Base-by-base conservation (phyloP, 1,140 invertebrate species). In the Anastatus disparis region DNA sequence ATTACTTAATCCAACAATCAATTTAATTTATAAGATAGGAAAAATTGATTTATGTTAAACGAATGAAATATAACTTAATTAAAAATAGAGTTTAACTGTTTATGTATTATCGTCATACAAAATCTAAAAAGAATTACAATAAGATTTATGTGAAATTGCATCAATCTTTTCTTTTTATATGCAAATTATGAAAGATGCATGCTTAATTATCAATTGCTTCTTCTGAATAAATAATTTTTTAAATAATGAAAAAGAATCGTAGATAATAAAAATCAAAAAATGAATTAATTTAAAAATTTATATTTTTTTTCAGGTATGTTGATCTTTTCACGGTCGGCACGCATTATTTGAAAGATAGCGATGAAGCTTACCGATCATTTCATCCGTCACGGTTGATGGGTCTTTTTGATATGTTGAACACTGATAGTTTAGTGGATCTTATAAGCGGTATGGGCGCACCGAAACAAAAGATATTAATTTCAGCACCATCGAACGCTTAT, bases 321-420 rank as follows among this genome's bases (percentile, higher is more conserved):
- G 89, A 93, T 75, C 77, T 90, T 17, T 92, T 93, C 81, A 88
- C 90, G 44, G 77, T 93, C n/a, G 85, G 91, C 35, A 93, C 91
- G 10, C 88, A 93, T 70, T 91, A 91, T 46, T 78, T 94, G 76
- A 89, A 89, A 0, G 85, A 89, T 48, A 86, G 88, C 50, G 88
- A 89, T 64, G 90, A 90, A 74, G 84, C 75, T 7, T 84, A 82
- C 66, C 78, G 88, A 71, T 91, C 92, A 1, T 93, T 91, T 78
- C 93, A 94, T 81, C 92, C 92, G 0, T 92, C 92, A 75, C 83
- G 92, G 66, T 81, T 94, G 67, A 93, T 93, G 82, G 93, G 93
- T 3, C 79, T 93, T 22, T 92, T 91, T 82, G 93, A 94, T 35
- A 91, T 93, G 86, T 88, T 92, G 70, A 94, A 94, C 75, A 90